These are phyloP conservation scores for Crocidura indochinensis DNA, from an alignment of 2,797 vertebrate genomes.

Conservation along the genomic window DNA sequence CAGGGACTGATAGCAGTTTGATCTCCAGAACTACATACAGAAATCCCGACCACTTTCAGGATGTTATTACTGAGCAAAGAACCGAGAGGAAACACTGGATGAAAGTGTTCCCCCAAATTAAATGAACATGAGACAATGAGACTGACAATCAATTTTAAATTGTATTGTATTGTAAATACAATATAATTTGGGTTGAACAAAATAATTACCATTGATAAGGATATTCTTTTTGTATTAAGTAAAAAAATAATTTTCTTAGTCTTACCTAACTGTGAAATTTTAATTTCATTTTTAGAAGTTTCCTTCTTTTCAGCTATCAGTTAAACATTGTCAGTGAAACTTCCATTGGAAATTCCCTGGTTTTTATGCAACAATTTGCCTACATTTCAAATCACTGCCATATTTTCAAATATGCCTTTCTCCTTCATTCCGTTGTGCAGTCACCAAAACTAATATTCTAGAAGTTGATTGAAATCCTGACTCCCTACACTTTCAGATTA, in stretches of 20 bases:
- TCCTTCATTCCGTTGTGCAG: neutral
- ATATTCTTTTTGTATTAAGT: neutral
- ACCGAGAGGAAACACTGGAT: too few relatives aligned
- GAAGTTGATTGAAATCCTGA: neutral
- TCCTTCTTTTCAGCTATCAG: neutral
- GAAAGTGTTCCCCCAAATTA: too few relatives aligned
- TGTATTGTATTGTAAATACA: too few relatives aligned
- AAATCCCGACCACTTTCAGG: too few relatives aligned
- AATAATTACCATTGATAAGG: too few relatives aligned
- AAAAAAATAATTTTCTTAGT: neutral
- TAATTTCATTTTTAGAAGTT: neutral
- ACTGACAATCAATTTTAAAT: too few relatives aligned
- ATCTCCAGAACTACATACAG: too few relatives aligned
- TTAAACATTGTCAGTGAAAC: neutral
- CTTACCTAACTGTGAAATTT: neutral
- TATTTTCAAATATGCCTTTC: neutral
- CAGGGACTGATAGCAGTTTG: too few relatives aligned
- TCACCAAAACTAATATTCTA: neutral
- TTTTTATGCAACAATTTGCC: neutral
- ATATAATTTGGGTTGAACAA: too few relatives aligned
- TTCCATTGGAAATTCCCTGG: neutral
- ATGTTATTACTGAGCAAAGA: too few relatives aligned
- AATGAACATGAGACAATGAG: too few relatives aligned
- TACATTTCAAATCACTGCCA: neutral
- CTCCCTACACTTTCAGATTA: neutral